phyloP scores from a whole-genome alignment of 2,113 vertebrate species.

The Osmerus eperlanus region DNA sequence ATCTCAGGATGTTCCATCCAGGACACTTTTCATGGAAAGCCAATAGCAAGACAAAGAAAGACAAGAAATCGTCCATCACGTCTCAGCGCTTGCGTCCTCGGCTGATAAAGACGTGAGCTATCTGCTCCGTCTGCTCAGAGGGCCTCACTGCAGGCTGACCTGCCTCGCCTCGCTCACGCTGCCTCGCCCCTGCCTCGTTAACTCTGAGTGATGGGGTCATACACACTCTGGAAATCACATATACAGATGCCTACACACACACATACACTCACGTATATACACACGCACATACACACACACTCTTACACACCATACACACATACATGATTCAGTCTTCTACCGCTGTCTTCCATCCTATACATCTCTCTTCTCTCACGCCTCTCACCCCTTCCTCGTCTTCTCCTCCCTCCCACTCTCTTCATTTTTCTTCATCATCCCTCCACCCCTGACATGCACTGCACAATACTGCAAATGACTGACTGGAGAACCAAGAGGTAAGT shows the following conservation, averaged over 20 bases:
- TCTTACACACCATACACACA: neutral
- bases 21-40: too few relatives aligned
- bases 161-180: constrained; percentile 7
- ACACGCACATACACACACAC: neutral
- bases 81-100: too few relatives aligned
- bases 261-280: neutral
- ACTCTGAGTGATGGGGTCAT: constrained; percentile 54
- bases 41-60: too few relatives aligned
- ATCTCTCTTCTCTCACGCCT: neutral
- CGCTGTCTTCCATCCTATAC: neutral
- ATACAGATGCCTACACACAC: neutral
- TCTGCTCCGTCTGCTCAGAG: neutral
- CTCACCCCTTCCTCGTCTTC: neutral
- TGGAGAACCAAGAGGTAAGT: constrained; percentile 12
- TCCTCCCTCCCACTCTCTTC: neutral
- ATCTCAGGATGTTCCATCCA: too few relatives aligned
- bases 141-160: neutral
- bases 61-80: too few relatives aligned
- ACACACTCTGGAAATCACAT: constrained; percentile 4
- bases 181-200: constrained; percentile 37
- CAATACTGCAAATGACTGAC: neutral
- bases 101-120: too few relatives aligned
- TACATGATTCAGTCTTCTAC: neutral
- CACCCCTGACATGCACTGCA: neutral
- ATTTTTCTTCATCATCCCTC: neutral